Evolutionary conservation across 1,140 invertebrate genomes (phyloP), one percentile per base, ranked within the genome.

Genomic region (Brachionus rubens): DNA sequence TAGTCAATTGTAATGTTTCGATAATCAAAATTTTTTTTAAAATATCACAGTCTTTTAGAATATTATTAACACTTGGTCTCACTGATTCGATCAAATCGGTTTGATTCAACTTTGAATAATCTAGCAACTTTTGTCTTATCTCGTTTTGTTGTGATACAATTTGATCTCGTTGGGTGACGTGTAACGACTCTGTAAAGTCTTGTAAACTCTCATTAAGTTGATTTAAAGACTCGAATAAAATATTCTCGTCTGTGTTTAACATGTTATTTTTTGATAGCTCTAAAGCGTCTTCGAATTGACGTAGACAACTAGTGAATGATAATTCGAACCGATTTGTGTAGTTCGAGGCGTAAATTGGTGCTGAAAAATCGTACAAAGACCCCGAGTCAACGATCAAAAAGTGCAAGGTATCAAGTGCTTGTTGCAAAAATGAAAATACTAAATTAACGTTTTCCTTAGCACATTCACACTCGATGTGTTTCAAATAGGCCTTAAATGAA

Each of bases 141-240:
- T 77, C 72, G 33, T 96, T 93, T 81, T 91, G 92, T n/a, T 94
- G 88, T 48, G 93, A 87, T 0, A 97, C 86, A 79, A 98, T 95
- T 82, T 92, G 92, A 86, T 99, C 94, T 67, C 96, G 88, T 85
- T 99, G 94, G 79, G 90, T 92, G 40, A 96, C 98, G 85, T 98
- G 98, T 68, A 96, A 93, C 75, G 95, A 98, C 85, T 99, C 96
- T 10, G 96, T 99, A 86, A 99, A 99, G 85, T 99, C 96, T 86
- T 97, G 94, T 67, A 93, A 96, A 79, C 93, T 89, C 85, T 99
- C 96, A 33, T 95, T 89, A 19, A 98, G 89, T 40, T 91, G 89
- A 75, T 97, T 93, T 79, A 98, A 88, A 77, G 82, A 87, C 82
- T 90, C 86, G 30, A 87, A 81, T 56, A 87, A 80, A 43, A 65